phyloP scores from a whole-genome alignment of 2,797 vertebrate species.

The Masticophis lateralis region DNA sequence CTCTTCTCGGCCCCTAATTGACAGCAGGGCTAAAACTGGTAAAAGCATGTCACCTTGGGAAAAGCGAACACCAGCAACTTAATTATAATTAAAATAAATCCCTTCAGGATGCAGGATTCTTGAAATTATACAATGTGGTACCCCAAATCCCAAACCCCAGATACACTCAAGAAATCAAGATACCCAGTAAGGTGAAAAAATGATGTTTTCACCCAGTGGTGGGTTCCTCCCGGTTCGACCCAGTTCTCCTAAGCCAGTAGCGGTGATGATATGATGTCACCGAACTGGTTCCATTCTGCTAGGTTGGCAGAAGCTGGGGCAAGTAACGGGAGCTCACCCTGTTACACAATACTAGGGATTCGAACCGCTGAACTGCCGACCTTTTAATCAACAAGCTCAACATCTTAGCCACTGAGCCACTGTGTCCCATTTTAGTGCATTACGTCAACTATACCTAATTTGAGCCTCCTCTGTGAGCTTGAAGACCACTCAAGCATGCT shows the following conservation, averaged over 20 bases:
- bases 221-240: too few species aligned
- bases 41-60: neutral
- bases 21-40: neutral
- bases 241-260: too few species aligned
- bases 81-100: neutral
- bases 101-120: neutral
- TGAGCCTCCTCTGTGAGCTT: neutral
- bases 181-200: neutral
- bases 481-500: neutral
- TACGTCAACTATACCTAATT: neutral
- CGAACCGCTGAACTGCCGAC: too few species aligned
- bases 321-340: too few species aligned
- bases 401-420: too few species aligned
- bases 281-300: too few species aligned
- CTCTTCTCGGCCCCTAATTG: neutral
- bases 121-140: neutral
- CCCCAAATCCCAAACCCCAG: neutral
- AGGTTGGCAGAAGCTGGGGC: too few species aligned
- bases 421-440: neutral
- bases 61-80: neutral
- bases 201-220: neutral
- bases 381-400: too few species aligned
- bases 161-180: neutral
- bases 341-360: too few species aligned
- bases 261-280: too few species aligned